A percentile compares a stretch with the other conserved stretches of the same genome.
phyloP scores from a whole-genome alignment of 2,797 vertebrate species.

The Phataginus tricuspis region DNA sequence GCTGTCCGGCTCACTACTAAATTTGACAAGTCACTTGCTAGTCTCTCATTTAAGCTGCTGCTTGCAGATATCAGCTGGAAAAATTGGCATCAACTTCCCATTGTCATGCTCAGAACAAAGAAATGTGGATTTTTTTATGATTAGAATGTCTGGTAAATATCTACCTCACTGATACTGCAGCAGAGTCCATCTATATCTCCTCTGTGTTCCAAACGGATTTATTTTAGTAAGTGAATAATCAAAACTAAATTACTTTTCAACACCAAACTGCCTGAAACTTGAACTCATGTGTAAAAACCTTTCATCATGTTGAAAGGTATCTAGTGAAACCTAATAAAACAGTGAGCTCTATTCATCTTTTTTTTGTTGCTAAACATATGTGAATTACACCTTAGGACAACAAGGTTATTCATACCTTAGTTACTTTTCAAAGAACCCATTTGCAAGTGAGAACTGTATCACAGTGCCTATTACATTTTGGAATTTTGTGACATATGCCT shows the following conservation, averaged over 20 bases:
- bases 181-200: neutral
- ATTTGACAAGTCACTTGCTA: conserved; percentile 29
- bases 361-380: neutral
- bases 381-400: neutral
- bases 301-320: conserved; percentile 13
- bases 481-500: neutral
- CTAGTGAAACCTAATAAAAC: neutral
- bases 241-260: conserved; percentile 34
- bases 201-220: neutral
- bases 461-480: neutral
- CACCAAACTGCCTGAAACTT: conserved; percentile 15
- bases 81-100: neutral
- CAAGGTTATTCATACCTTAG: neutral
- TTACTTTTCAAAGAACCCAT: neutral
- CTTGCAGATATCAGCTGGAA: neutral
- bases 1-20: neutral
- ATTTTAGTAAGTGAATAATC: conserved; percentile 26
- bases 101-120: conserved; percentile 20
- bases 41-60: neutral
- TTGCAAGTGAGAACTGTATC: neutral
- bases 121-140: neutral
- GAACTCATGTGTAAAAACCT: neutral
- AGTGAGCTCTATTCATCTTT: neutral
- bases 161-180: neutral
- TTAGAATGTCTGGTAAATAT: neutral